Evolutionary conservation across 2,797 vertebrate species (phyloP).

Genomic region (Australoheros facetus): DNA sequence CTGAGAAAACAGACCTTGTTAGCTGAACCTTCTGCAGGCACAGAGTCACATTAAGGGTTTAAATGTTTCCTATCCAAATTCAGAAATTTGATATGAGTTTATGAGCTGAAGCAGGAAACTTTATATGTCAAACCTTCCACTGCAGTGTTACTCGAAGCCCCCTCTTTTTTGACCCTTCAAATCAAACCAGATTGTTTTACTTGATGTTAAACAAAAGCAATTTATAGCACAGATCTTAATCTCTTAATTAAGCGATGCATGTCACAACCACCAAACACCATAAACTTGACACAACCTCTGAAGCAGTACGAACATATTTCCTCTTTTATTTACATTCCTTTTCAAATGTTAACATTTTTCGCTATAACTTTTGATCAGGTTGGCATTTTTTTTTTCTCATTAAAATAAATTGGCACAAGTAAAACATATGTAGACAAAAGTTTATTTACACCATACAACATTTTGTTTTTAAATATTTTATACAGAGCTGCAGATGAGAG

Average conservation of each 20-base stretch:
- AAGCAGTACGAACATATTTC: constrained; percentile 90
- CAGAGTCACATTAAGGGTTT: constrained; percentile 56
- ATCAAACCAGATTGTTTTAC: background rate
- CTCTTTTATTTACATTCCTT: constrained; percentile 92
- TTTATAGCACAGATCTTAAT: background rate
- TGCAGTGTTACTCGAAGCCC: background rate
- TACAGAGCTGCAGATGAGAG: constrained; percentile 99
- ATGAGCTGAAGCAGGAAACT: constrained; percentile 32
- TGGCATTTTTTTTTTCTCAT: constrained; percentile 85
- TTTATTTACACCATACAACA: constrained; percentile 99
- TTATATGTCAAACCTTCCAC: constrained; percentile 15
- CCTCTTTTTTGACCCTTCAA: background rate
- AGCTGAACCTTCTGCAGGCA: constrained; percentile 47
- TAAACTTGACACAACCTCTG: constrained; percentile 84
- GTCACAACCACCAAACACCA: constrained; percentile 64
- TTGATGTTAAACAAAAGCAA: background rate
- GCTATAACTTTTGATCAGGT: constrained; percentile 86
- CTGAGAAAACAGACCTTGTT: constrained; percentile 65
- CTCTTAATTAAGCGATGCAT: constrained; percentile 1
- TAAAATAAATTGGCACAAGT: constrained; percentile 98
- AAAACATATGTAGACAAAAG: constrained; percentile 99
- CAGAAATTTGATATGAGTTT: constrained; percentile 58
- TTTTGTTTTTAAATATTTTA: constrained; percentile 99
- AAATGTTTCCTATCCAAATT: constrained; percentile 58
- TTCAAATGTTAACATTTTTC: constrained; percentile 89